A percentile compares a stretch with the other conserved stretches of the same genome.
Conservation (phyloP, 2,797 vertebrate species). For the Syndactyla subalaris region DNA sequence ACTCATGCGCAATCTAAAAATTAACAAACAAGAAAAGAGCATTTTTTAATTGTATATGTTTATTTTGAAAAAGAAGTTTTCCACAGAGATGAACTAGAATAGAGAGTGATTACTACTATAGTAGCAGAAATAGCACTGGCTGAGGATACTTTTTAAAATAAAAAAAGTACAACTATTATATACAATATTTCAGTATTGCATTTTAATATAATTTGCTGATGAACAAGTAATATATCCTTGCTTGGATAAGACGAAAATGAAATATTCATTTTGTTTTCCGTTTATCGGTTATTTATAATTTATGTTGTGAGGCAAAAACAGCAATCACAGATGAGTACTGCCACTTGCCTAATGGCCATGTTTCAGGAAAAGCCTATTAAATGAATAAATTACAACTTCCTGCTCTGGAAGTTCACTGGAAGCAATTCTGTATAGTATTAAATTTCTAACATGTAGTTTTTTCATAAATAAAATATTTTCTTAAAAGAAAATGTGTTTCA, state of each 20-base stretch:
- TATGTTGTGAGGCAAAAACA: conserved; percentile 1
- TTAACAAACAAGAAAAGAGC: background rate
- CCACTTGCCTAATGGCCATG: conserved; percentile 17
- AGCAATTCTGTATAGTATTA: conserved; percentile 2
- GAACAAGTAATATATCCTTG: background rate
- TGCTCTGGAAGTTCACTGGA: conserved; percentile 13
- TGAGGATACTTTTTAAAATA: background rate
- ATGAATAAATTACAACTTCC: conserved; percentile 50
- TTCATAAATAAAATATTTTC: conserved; percentile 54
- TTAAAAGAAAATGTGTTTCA: conserved; percentile 33
- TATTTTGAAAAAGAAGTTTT: background rate
- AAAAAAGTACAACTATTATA: background rate
- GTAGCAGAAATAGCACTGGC: background rate
- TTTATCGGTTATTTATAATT: conserved; percentile 46
- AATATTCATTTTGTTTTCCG: conserved; percentile 36
- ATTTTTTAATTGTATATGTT: background rate
- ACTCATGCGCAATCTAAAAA: background rate
- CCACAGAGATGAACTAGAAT: background rate
- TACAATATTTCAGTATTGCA: background rate
- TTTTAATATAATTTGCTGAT: conserved; percentile 15
- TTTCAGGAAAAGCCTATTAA: conserved; percentile 34
- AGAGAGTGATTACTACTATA: background rate
- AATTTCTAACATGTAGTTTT: conserved; percentile 15
- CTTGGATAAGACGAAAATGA: conserved; percentile 7
- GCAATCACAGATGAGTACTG: background rate